phyloP scores from a whole-genome alignment of 1,140 invertebrate genomes.

The Polypedilum pembai region DNA sequence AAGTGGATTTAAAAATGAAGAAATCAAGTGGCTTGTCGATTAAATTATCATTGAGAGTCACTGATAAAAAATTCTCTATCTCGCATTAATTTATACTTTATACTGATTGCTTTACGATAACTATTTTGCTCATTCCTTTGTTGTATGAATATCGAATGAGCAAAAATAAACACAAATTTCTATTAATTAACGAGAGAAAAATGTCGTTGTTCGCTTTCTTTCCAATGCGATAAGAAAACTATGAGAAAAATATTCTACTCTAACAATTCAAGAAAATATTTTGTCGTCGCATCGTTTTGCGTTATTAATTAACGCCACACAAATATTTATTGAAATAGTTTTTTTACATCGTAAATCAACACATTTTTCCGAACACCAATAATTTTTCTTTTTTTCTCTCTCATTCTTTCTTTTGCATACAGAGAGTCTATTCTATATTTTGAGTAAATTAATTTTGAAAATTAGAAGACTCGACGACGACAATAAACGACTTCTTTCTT shows the following conservation, averaged over 20 bases:
- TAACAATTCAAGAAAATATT: neutral
- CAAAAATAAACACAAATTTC: neutral
- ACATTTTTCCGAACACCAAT: neutral
- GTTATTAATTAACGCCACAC: neutral
- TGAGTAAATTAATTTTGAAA: no score
- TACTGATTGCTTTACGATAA: slow-evolving; percentile 4
- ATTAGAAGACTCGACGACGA: neutral
- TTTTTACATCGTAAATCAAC: neutral
- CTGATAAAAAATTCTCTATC: neutral
- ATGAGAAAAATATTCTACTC: no score
- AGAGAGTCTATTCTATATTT: neutral
- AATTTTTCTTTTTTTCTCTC: neutral
- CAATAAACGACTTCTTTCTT: neutral
- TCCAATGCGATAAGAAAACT: neutral
- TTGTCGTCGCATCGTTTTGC: neutral
- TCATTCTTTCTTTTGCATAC: neutral
- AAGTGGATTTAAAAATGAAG: neutral
- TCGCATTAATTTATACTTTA: neutral
- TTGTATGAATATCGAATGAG: neutral
- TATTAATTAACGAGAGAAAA: neutral
- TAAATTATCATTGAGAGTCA: neutral
- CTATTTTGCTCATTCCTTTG: neutral
- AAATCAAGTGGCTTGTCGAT: neutral
- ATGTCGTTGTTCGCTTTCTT: neutral
- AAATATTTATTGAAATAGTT: slow-evolving; percentile 15